Base-by-base conservation (phyloP, 1,140 invertebrate species). In the Pectinophora gossypiella region DNA sequence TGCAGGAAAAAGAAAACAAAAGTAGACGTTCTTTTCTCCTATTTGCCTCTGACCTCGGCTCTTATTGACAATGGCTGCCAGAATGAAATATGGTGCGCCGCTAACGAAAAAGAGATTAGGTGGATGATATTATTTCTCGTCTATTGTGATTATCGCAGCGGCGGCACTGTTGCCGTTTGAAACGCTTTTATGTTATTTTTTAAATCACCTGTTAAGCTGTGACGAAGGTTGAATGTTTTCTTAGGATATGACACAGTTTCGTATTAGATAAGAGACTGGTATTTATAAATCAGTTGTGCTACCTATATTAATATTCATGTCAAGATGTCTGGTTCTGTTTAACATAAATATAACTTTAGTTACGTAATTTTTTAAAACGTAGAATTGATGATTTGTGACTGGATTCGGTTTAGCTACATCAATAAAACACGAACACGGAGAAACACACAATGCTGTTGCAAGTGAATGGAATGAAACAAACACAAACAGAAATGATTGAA, bases 21-120 rank as follows among this genome's bases (percentile, higher is more conserved):
- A 83, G 71, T 72, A 59, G 59, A 36, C 59, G 54, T 43, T 60
- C 76, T 80, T 67, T 81, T 85, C 81, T 86, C 62, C 72, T 84
- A 78, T 80, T 82, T 82, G 80, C 77, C 77, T 78, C 76, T 80
- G 80, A 83, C 79, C 78, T 81, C 80, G 68, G 68, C 52, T 68
- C 61, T 67, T 78, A 81, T 83, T 85, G 83, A 86, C 83, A 86
- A 86, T 83, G 80, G 65, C 77, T 80, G 77, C 76, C 79, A 74
- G 74, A 73, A 85, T 85, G 81, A 86, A 83, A 82, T 85, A 84
- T 82, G 76, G 79, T 70, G 71, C 65, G 68, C 60, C 73, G 77
- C 64, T 79, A 82, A 81, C 72, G 71, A 81, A 84, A 85, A 73
- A 81, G 69, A 82, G 82, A 85, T 85, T 82, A 78, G 70, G 68